phyloP scores from a whole-genome alignment of 2,797 vertebrate species.

The Channa striata region DNA sequence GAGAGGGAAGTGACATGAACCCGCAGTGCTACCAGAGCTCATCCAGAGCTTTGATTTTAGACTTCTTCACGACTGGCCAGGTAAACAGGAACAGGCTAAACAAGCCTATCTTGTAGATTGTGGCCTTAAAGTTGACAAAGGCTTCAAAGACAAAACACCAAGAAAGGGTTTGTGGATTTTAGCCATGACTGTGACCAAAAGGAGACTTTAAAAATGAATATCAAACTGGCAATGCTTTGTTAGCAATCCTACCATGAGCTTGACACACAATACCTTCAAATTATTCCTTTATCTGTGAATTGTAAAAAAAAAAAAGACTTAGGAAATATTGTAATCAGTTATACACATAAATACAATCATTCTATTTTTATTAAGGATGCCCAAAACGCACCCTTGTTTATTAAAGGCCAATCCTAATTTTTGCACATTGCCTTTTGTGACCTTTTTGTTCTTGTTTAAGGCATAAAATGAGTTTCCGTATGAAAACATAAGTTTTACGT shows the following conservation, averaged over 20 bases:
- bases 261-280: background rate
- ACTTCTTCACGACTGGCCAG: conserved; percentile 14
- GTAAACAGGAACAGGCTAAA: conserved; percentile 8
- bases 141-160: too few species aligned
- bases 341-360: background rate
- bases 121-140: conserved; percentile 25
- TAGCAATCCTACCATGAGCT: background rate
- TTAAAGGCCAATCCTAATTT: background rate
- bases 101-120: conserved; percentile 13
- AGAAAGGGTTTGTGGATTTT: too few species aligned
- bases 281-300: background rate
- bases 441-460: background rate
- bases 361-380: background rate
- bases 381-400: background rate
- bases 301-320: background rate
- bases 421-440: background rate
- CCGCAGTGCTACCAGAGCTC: background rate
- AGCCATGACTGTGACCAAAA: background rate
- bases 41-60: conserved; percentile 30
- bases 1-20: conserved; percentile 13
- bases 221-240: background rate
- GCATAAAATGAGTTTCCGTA: background rate
- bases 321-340: background rate
- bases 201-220: background rate
- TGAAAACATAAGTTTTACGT: background rate